Evolutionary conservation across 2,113 vertebrate genomes (phyloP).

Genomic region (Neopipo cinnamomea): DNA sequence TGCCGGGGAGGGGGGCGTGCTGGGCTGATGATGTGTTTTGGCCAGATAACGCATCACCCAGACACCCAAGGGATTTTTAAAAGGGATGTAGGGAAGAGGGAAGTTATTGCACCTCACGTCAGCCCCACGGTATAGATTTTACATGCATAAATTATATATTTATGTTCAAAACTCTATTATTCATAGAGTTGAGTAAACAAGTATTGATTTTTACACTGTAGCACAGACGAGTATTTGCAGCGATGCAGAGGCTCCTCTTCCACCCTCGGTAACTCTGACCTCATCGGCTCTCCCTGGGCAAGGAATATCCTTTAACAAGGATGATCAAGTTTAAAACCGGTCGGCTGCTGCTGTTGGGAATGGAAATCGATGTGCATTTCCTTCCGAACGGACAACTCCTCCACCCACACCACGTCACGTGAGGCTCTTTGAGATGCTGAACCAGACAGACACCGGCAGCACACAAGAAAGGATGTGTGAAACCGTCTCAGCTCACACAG

Average conservation of each 20-base stretch:
- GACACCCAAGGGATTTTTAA: background rate
- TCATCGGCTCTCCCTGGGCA: conserved; percentile 53
- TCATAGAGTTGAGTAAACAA: conserved; percentile 64
- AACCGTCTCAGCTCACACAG: background rate
- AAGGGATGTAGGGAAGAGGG: background rate
- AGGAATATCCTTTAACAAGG: background rate
- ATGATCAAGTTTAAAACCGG: background rate
- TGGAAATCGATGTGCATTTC: conserved; percentile 35
- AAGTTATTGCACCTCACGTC: background rate
- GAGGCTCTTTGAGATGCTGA: background rate
- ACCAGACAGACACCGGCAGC: background rate
- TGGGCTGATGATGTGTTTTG: background rate
- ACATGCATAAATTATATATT: conserved; percentile 54
- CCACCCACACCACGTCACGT: background rate
- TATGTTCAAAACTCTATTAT: conserved; percentile 57
- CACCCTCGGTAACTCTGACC: conserved; percentile 22
- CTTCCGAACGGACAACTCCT: background rate
- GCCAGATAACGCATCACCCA: background rate
- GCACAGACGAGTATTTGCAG: background rate
- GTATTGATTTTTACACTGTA: conserved; percentile 64
- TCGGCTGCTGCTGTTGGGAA: background rate
- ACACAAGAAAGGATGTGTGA: background rate
- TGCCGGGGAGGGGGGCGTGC: background rate
- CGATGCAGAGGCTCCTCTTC: conserved; percentile 30
- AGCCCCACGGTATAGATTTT: conserved; percentile 33